A percentile compares a stretch with the other conserved stretches of the same genome.
These are phyloP conservation scores for Daphoenositta chrysoptera DNA, from an alignment of 2,113 vertebrate species.

Conservation along the genomic window DNA sequence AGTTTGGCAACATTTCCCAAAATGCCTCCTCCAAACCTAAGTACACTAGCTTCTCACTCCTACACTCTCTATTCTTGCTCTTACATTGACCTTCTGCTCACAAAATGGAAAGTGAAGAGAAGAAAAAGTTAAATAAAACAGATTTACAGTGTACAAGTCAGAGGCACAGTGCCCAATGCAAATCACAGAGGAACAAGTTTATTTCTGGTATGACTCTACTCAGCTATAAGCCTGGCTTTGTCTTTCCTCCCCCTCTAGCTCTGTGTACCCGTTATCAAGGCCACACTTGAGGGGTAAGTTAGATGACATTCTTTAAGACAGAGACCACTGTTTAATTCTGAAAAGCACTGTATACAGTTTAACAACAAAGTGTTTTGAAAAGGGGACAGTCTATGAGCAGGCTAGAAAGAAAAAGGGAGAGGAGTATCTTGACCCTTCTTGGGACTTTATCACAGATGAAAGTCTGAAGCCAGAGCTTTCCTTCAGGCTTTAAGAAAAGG, in stretches of 20 bases:
- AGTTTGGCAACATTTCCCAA: slow-evolving; percentile 48
- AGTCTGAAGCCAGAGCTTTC: neutral
- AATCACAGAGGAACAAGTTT: slow-evolving; percentile 53
- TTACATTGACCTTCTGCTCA: slow-evolving; percentile 56
- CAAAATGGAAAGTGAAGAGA: slow-evolving; percentile 60
- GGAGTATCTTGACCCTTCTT: neutral
- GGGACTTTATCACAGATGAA: neutral
- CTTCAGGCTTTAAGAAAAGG: neutral
- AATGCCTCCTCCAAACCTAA: slow-evolving; percentile 46
- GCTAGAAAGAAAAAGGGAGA: neutral
- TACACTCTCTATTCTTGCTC: slow-evolving; percentile 52
- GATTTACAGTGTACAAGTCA: slow-evolving; percentile 38
- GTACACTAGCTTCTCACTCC: slow-evolving; percentile 54
- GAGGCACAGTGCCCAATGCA: slow-evolving; percentile 39
- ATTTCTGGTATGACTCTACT: neutral
- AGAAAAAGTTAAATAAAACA: slow-evolving; percentile 52
- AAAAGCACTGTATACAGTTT: neutral
- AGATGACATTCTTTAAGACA: neutral
- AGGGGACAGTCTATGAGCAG: neutral
- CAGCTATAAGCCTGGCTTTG: neutral
- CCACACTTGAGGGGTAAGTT: neutral
- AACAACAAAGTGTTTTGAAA: neutral
- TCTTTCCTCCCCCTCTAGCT: neutral
- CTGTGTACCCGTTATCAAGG: neutral
- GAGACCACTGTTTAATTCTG: neutral